Percentiles rank a stretch among this genome's conserved stretches.
phyloP scores from a whole-genome alignment of 2,888 invertebrate species.

The Epinotia demarniana region DNA sequence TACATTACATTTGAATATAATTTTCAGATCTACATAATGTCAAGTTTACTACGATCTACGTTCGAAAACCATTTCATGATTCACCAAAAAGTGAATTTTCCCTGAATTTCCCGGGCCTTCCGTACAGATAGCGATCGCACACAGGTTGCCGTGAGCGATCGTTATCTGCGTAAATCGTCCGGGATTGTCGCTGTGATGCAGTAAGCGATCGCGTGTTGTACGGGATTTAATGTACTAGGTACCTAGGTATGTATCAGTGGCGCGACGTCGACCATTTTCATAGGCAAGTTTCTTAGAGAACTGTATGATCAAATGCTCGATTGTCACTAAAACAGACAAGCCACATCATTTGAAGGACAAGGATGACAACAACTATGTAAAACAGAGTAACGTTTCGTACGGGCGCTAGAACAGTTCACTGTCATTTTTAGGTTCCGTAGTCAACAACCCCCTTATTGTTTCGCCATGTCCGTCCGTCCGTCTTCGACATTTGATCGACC shows the following conservation, averaged over 20 bases:
- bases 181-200: constrained; percentile 60
- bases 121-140: constrained; percentile 15
- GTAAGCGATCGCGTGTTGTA: constrained; percentile 60
- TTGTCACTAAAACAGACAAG: too few species aligned
- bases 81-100: constrained; percentile 11
- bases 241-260: background rate
- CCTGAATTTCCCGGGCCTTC: constrained; percentile 16
- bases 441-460: too few species aligned
- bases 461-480: too few species aligned
- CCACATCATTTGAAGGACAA: too few species aligned
- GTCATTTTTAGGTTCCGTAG: too few species aligned
- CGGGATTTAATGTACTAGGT: constrained; percentile 44
- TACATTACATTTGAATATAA: too few species aligned
- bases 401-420: too few species aligned
- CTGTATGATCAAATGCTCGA: too few species aligned
- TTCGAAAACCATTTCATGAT: constrained; percentile 13
- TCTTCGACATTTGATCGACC: too few species aligned
- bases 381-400: too few species aligned
- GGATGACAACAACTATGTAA: too few species aligned
- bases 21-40: background rate
- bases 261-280: background rate
- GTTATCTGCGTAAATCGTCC: constrained; percentile 44
- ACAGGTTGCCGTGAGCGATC: constrained; percentile 18
- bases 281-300: background rate
- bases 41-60: background rate